Base-by-base conservation (phyloP, 1,140 invertebrate genomes). In the Dreissena rostriformis region DNA sequence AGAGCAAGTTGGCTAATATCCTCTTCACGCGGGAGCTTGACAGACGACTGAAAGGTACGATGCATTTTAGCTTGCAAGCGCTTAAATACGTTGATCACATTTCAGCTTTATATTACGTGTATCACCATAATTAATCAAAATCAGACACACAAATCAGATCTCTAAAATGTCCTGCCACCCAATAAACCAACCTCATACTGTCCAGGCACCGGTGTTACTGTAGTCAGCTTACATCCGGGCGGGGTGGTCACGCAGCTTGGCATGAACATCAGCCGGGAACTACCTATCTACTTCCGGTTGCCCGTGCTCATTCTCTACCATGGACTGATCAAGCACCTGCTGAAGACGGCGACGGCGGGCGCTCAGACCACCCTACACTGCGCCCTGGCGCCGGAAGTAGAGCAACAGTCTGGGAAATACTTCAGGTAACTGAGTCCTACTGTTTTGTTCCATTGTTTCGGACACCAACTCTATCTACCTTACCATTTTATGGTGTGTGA, bases 1-100 rank as follows among this genome's bases (percentile, higher is more conserved):
- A 91, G 74, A 93, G 94, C 26, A 95, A 94, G 86, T 85, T 94
- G 1, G 93, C 93, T 24, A 94, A 94, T 85, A 86, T 94, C 49
- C 85, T 94, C 12, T 94, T 94, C 76, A 86, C 91, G 11, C 85
- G 89, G 29, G 91, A 95, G 72, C 85, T 95, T n/a, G 89, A 91
- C 15, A 77, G 87, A 71, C 90, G 87, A 65, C 65, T 94, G 26
- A 52, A 95, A 89, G 94, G 94, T 26, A 85, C 82, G 86, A 19
- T 4, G 12, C 57, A 61, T 6, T 6, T n/a, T 5, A 39, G 39
- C 39, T 39, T 39, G 39, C 39, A 39, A 39, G 39, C 39, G 39
- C 39, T 8, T 39, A 39, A 39, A 39, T 39, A 39, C 39, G 39
- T 8, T 39, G 39, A 39, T 39, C 39, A 39, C 39, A 39, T 39